phyloP scores from a whole-genome alignment of 2,797 vertebrate species.

The Prionace glauca region DNA sequence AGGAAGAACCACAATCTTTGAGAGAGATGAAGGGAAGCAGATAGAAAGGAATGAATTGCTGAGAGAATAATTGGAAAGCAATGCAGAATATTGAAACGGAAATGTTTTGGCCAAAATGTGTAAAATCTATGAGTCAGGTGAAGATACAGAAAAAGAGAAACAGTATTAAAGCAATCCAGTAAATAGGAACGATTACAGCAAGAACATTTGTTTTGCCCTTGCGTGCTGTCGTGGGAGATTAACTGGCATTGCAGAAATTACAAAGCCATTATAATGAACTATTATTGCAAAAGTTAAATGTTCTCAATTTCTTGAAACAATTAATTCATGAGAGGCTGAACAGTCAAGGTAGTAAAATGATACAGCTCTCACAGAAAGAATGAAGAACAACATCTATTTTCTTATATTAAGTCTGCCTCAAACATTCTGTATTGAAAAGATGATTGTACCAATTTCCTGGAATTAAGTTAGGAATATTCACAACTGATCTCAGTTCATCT shows the following conservation, averaged over 20 bases:
- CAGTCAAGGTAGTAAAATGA: background rate
- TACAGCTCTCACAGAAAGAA: background rate
- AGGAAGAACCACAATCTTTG: background rate
- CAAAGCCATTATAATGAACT: background rate
- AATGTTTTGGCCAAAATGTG: background rate
- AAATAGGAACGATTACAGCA: background rate
- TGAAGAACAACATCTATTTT: background rate
- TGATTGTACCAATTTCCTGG: background rate
- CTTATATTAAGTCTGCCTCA: conserved; percentile 1
- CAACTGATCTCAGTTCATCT: background rate
- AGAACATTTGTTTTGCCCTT: background rate
- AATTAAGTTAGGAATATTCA: conserved; percentile 19
- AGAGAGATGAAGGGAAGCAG: background rate
- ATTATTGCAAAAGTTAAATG: conserved; percentile 20
- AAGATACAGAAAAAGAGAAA: background rate
- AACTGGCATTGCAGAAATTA: background rate
- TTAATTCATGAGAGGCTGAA: background rate
- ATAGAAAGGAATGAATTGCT: background rate
- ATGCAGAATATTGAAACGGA: background rate
- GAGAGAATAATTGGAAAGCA: background rate
- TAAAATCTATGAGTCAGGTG: background rate
- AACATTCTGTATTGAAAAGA: background rate
- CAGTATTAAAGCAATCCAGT: background rate
- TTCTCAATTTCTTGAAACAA: background rate
- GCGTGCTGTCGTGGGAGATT: background rate